Base-by-base conservation (phyloP, 2,797 vertebrate species). In the Xenops minutus region DNA sequence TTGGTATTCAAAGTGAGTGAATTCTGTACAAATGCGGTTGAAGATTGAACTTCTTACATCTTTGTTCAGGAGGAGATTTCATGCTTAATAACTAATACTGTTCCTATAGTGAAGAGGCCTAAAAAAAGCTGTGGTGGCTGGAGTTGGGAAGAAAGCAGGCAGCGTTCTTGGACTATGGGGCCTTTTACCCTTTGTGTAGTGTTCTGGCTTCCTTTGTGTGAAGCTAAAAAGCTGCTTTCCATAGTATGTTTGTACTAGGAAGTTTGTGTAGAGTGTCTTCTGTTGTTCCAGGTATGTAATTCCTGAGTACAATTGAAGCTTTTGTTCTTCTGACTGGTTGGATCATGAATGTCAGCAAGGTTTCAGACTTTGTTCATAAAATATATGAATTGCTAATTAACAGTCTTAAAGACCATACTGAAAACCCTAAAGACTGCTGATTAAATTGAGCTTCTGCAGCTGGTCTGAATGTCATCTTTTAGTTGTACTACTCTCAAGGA, bases 191-290 rank as follows among this genome's bases (percentile, higher is more conserved):
- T 73, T 66, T 55, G 13, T 46, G 69, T 56, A 7, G 4, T 71
- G 39, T 67, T 86, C 41, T 72, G 48, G 8, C 24, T 67, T 88
- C 4, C 1, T 30, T 5, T 3, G 1, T 17, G 15, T n/a, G 44
- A 59, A 17, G 32, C n/a, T 71, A 26, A 84, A 90, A 83, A 48
- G 8, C 44, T 83, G 30, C 43, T 90, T 82, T 79, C 23, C 17
- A 7, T 72, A 30, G 12, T 32, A n/a, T 0, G 0, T 58, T 80
- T 74, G 22, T 36, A 39, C 5, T 39, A n/a, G 43, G 22, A 46
- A 43, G 23, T 56, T 79, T 24, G 17, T 74, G 63, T 73, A 62
- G 24, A 20, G 11, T 10, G 0, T 88, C 27, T 76, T 34, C 15
- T 85, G 1, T 55, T 94, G 49, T 48, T 93, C 14, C 49, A 67